These are phyloP conservation scores for Melieria crassipennis DNA, from an alignment of 2,888 invertebrate genomes.

Conservation along the genomic window DNA sequence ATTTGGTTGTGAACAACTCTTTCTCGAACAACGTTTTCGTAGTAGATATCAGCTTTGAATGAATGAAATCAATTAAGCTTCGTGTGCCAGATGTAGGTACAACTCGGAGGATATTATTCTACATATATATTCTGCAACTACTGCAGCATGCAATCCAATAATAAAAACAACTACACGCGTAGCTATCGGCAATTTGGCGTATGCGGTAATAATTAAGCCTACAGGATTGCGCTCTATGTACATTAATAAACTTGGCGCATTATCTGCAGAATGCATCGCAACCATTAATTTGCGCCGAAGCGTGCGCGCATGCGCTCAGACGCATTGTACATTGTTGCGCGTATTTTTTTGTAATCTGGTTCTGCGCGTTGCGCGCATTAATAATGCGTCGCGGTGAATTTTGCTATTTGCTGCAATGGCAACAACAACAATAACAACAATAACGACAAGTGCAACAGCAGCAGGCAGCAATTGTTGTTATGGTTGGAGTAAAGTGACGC, in stretches of 20 bases:
- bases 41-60: no score
- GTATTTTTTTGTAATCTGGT: constrained; percentile 18
- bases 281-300: constrained; percentile 21
- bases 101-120: no score
- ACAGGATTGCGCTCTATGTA: neutral
- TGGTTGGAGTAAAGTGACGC: constrained; percentile 4
- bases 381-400: constrained; percentile 11
- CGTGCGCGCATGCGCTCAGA: constrained; percentile 1
- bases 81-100: no score
- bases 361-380: constrained; percentile 27
- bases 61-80: no score
- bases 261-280: constrained; percentile 24
- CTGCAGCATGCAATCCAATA: no score
- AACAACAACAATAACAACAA: constrained; percentile 12
- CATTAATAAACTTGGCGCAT: constrained; percentile 24
- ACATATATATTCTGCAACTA: no score
- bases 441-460: constrained; percentile 3
- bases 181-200: no score
- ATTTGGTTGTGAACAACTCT: no score
- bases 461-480: neutral
- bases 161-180: no score
- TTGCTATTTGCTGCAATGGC: constrained; percentile 3
- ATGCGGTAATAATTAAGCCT: neutral
- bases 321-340: constrained; percentile 16
- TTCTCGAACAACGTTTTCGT: no score